Conservation (phyloP, 1,140 invertebrate species). For the Nasonia longicornis region DNA sequence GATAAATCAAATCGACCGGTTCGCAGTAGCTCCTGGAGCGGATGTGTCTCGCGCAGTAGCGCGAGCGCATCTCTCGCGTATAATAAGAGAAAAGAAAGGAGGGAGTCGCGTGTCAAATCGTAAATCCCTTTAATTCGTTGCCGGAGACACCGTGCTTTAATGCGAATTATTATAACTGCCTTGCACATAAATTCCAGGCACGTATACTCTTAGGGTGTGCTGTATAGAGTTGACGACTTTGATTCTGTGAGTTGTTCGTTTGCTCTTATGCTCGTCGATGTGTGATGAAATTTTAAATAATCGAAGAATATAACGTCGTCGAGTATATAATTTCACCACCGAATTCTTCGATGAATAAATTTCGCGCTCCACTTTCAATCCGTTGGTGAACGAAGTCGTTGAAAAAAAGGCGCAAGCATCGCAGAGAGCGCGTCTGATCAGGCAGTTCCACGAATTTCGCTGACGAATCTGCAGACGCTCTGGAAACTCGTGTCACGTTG, state of each 20-base stretch:
- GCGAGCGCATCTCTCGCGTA: constrained; percentile 3
- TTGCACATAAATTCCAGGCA: constrained; percentile 58
- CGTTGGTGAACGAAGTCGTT: background rate
- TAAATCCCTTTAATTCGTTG: constrained; percentile 65
- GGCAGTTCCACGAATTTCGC: constrained; percentile 52
- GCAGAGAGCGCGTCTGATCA: background rate
- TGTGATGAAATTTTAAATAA: no score
- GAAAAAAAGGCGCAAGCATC: background rate
- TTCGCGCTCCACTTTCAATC: background rate
- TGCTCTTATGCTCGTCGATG: no score
- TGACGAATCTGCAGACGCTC: constrained; percentile 53
- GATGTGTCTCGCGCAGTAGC: constrained; percentile 31
- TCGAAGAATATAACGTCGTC: no score
- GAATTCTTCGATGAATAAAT: background rate
- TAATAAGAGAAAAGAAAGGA: constrained; percentile 41
- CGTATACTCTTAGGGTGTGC: background rate
- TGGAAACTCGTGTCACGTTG: constrained; percentile 49
- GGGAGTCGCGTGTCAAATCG: constrained; percentile 58
- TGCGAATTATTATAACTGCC: constrained; percentile 58
- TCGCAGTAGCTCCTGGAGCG: background rate
- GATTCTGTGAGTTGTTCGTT: no score
- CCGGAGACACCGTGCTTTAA: constrained; percentile 61
- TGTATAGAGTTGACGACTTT: background rate
- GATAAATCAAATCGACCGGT: constrained; percentile 51
- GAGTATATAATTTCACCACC: no score